A percentile compares a stretch with the other conserved stretches of the same genome.
These are phyloP conservation scores for Enteromius fasciolatus DNA, from an alignment of 2,797 vertebrate genomes.

Conservation along the genomic window DNA sequence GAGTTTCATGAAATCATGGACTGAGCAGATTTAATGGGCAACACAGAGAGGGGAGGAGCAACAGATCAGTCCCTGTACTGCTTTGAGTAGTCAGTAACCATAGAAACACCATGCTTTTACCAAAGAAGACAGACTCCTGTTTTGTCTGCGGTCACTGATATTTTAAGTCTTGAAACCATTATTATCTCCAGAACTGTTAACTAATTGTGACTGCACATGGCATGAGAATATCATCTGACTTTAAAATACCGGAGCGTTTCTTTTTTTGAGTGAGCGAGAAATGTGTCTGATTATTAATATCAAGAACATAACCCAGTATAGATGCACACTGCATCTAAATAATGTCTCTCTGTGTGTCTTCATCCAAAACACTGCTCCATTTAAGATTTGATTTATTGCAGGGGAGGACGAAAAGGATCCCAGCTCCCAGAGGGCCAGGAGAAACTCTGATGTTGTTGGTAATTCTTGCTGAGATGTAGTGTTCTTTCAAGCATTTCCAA, in stretches of 20 bases:
- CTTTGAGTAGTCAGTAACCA: conserved; percentile 61
- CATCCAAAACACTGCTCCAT: conserved; percentile 64
- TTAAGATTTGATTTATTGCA: conserved; percentile 79
- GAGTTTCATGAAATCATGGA: conserved; percentile 46
- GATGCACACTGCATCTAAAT: conserved; percentile 7
- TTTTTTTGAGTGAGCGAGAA: background rate
- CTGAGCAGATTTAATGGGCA: conserved; percentile 45
- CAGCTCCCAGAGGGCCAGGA: conserved; percentile 63
- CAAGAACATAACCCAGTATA: background rate
- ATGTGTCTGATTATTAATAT: conserved; percentile 18
- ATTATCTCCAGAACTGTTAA: conserved; percentile 20
- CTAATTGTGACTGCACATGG: background rate
- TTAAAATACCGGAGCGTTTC: background rate
- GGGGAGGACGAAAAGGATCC: conserved; percentile 72
- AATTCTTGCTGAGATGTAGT: conserved; percentile 67
- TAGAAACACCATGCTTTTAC: conserved; percentile 62
- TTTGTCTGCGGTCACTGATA: conserved; percentile 50
- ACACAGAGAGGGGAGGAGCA: conserved; percentile 46
- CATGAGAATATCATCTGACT: background rate
- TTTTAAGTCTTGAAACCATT: conserved; percentile 44
- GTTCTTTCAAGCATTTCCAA: conserved; percentile 66
- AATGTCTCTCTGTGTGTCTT: conserved; percentile 31
- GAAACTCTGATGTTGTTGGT: conserved; percentile 70
- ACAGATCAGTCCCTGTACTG: conserved; percentile 51
- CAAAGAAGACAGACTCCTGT: conserved; percentile 47